Conservation (phyloP, 2,797 vertebrate species). For the Pogoniulus pusillus region DNA sequence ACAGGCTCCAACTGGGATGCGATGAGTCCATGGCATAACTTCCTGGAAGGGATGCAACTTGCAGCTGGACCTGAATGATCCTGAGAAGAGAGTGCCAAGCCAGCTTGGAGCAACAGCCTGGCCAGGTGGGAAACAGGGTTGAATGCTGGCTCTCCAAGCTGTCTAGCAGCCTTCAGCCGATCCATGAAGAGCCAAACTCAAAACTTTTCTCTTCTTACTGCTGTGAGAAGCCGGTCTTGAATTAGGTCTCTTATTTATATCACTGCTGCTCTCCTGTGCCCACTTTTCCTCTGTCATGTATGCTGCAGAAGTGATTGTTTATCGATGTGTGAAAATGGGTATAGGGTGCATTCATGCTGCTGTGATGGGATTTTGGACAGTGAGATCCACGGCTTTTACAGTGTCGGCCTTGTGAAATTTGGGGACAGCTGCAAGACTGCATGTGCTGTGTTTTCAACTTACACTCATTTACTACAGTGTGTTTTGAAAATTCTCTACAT, state of each 20-base stretch:
- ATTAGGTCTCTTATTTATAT: background rate
- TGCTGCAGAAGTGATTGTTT: fast-evolving
- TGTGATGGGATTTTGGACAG: slow-evolving; percentile 5
- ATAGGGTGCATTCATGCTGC: background rate
- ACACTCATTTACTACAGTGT: background rate
- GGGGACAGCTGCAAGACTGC: background rate
- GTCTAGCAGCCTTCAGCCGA: background rate
- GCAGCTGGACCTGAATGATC: background rate
- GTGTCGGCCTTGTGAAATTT: background rate
- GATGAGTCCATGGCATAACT: background rate
- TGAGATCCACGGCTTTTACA: background rate
- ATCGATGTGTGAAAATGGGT: background rate
- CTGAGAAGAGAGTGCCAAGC: background rate
- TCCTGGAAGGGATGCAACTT: background rate
- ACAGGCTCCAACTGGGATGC: background rate
- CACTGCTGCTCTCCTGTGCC: background rate
- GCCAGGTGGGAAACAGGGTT: background rate
- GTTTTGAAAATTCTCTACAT: background rate
- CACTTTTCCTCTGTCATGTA: background rate
- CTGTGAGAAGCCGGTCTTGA: background rate
- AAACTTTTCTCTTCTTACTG: background rate
- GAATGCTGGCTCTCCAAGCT: background rate
- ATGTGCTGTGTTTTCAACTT: background rate
- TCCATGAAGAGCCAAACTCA: background rate
- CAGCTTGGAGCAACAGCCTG: background rate